A percentile compares a stretch with the other conserved stretches of the same genome.
Evolutionary conservation across 2,113 vertebrate species (phyloP).

Genomic region (Agelaius tricolor): DNA sequence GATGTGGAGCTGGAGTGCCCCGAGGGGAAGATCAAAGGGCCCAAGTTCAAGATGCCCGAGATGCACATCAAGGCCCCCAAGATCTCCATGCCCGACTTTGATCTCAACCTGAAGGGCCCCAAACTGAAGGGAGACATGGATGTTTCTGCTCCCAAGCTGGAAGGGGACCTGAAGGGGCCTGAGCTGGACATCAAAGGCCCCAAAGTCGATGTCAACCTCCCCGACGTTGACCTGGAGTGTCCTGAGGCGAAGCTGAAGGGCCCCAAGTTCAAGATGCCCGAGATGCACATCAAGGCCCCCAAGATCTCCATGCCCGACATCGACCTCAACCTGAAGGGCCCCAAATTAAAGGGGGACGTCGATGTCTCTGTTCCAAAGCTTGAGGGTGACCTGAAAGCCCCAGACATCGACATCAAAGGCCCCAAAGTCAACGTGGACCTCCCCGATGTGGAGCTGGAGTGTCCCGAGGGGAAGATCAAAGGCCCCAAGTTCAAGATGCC

Average conservation of each 20-base stretch:
- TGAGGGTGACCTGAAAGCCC: not conserved
- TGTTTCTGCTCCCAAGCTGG: not conserved
- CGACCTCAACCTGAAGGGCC: accelerated
- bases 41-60: slow-evolving; percentile 65
- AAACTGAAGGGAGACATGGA: slow-evolving; percentile 36
- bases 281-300: slow-evolving; percentile 60
- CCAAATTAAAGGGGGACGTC: accelerated
- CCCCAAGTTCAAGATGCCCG: slow-evolving; percentile 59
- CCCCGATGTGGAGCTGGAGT: accelerated
- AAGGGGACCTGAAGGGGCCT: not conserved
- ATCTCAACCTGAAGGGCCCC: slow-evolving; percentile 69
- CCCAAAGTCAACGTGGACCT: accelerated
- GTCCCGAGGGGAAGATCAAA: not conserved
- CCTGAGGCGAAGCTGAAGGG: not conserved
- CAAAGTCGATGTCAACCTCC: slow-evolving; percentile 25
- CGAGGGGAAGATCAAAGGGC: slow-evolving; percentile 31
- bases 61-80: slow-evolving; percentile 63
- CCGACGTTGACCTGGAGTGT: slow-evolving; percentile 32
- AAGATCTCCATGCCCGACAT: slow-evolving; percentile 70
- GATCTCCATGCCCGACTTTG: slow-evolving; percentile 71
- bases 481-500: no score
- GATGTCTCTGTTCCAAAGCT: not conserved
- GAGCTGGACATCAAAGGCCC: slow-evolving; percentile 48
- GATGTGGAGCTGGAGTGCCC: slow-evolving; percentile 45
- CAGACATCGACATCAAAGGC: slow-evolving; percentile 53